Evolutionary conservation across 1,140 invertebrate species (phyloP).

Genomic region (Aradophagus sp.): DNA sequence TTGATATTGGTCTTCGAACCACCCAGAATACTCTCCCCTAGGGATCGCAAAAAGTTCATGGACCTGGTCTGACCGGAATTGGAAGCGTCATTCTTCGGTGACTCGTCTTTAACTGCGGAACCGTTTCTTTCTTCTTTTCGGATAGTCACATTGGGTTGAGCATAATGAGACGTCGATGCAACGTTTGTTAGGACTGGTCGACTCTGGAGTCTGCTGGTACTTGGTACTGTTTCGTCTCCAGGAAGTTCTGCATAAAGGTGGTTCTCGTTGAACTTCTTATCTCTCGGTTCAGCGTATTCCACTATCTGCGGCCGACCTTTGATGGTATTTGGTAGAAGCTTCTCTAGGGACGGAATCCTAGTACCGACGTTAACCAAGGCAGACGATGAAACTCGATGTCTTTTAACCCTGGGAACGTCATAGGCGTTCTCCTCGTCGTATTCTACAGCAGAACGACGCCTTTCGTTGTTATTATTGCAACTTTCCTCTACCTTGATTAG

Average conservation of each 20-base stretch:
- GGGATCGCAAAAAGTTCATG: conserved; percentile 68
- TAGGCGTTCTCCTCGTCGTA: conserved; percentile 80
- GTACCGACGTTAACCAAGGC: conserved; percentile 78
- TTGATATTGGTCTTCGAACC: conserved; percentile 47
- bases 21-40: conserved; percentile 69
- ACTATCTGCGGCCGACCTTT: conserved; percentile 66
- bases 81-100: conserved; percentile 5
- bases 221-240: conserved; percentile 71
- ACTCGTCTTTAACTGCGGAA: conserved; percentile 13
- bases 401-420: conserved; percentile 75
- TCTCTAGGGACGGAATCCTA: conserved; percentile 78
- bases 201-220: conserved; percentile 67
- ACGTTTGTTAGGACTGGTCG: conserved; percentile 68
- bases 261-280: conserved; percentile 68
- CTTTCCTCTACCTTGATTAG: conserved; percentile 84
- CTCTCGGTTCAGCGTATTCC: conserved; percentile 76
- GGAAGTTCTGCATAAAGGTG: conserved; percentile 76
- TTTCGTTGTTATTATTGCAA: conserved; percentile 77
- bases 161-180: conserved; percentile 62
- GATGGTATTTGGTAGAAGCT: conserved; percentile 73
- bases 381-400: conserved; percentile 68
- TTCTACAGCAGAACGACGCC: conserved; percentile 57
- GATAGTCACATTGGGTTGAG: conserved; percentile 66
- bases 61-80: conserved; percentile 59
- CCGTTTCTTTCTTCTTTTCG: conserved; percentile 42